Evolutionary conservation across 1,140 invertebrate genomes (phyloP).

Genomic region (Saccostrea cuccullata): DNA sequence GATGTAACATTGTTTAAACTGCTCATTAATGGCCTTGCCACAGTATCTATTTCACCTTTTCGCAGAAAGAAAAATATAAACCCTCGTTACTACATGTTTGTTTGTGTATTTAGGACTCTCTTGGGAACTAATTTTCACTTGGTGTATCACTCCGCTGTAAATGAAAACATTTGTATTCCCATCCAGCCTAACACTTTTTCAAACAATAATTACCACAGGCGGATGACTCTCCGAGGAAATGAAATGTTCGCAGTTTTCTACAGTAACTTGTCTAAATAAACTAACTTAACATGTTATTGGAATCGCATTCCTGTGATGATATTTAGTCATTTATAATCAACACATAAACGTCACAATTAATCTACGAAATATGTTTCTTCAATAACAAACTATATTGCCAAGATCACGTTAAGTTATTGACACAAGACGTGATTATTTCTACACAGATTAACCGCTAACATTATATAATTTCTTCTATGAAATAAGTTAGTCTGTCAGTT

Average conservation of each 20-base stretch:
- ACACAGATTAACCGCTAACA: not conserved
- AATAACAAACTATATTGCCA: constrained; percentile 1
- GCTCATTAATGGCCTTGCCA: not conserved
- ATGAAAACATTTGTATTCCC: constrained; percentile 56
- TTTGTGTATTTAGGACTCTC: constrained; percentile 26
- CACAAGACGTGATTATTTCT: not conserved
- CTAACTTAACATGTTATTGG: constrained; percentile 15
- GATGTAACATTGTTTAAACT: not conserved
- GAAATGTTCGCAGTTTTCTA: constrained; percentile 36
- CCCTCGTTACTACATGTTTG: constrained; percentile 27
- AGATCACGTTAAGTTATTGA: not conserved
- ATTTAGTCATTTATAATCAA: constrained; percentile 22
- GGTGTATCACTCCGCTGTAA: constrained; percentile 39
- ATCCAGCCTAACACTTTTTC: constrained; percentile 47
- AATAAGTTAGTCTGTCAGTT: not conserved
- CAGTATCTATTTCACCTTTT: constrained; percentile 20
- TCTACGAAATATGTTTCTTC: constrained; percentile 19
- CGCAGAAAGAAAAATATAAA: constrained; percentile 25
- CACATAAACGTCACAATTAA: constrained; percentile 28
- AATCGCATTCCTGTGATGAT: constrained; percentile 18
- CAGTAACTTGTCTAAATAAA: constrained; percentile 36
- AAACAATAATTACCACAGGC: constrained; percentile 47
- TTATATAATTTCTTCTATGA: not conserved
- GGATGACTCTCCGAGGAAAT: constrained; percentile 52
- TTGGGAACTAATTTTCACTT: constrained; percentile 23